Conservation (phyloP, 2,797 vertebrate species). For the Takifugu rubripes region DNA sequence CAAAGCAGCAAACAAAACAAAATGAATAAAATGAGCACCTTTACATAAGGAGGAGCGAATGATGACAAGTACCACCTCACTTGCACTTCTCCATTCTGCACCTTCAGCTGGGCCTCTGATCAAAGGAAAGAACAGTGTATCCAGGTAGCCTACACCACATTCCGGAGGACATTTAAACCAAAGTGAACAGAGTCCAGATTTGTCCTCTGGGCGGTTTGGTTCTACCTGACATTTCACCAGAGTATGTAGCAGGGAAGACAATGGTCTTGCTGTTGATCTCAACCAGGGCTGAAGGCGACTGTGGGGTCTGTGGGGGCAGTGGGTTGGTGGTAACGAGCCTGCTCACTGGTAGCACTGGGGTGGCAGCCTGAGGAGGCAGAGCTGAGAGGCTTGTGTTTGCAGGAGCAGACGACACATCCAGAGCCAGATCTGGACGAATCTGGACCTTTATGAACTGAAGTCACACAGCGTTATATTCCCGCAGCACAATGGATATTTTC, state of each 20-base stretch:
- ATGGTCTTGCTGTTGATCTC: constrained; percentile 83
- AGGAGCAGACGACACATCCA: constrained; percentile 62
- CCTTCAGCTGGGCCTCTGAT: constrained; percentile 84
- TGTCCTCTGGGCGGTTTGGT: neutral
- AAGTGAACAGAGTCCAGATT: too few species aligned
- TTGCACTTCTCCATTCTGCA: constrained; percentile 83
- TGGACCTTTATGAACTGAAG: constrained; percentile 86
- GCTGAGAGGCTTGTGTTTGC: constrained; percentile 52
- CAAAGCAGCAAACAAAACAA: constrained; percentile 12
- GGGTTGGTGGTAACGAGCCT: constrained; percentile 55
- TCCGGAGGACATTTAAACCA: too few species aligned
- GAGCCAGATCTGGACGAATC: constrained; percentile 77
- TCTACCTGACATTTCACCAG: constrained; percentile 86
- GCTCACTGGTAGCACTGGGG: constrained; percentile 61
- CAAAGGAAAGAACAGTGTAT: constrained; percentile 13
- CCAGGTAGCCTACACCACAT: too few species aligned
- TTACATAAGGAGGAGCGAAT: constrained; percentile 91
- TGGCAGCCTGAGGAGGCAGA: constrained; percentile 68
- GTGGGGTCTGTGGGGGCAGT: constrained; percentile 27
- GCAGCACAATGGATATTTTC: neutral
- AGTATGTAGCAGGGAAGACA: constrained; percentile 78
- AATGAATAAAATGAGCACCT: constrained; percentile 72
- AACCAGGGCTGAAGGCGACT: constrained; percentile 58
- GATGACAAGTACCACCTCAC: constrained; percentile 91
- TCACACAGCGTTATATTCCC: neutral